phyloP scores from a whole-genome alignment of 2,888 invertebrate species.

The Ichneumon xanthorius region DNA sequence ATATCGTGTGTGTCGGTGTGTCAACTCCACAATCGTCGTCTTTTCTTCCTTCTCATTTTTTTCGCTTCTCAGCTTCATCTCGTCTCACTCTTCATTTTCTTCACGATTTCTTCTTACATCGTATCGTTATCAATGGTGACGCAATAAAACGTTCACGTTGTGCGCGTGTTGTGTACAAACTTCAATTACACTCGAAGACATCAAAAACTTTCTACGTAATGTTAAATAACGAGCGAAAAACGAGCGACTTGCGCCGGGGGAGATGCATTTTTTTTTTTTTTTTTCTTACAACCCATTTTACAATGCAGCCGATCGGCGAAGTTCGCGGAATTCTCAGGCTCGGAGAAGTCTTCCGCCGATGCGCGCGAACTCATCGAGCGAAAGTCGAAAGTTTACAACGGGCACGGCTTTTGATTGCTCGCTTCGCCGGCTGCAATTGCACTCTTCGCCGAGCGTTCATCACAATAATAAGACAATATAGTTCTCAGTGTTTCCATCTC shows the following conservation, averaged over 20 bases:
- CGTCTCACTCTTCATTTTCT: slow-evolving; percentile 29
- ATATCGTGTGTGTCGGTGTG: slow-evolving; percentile 70
- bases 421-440: not conserved
- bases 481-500: slow-evolving; percentile 29
- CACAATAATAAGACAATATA: not conserved
- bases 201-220: slow-evolving; percentile 84
- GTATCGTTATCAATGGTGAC: slow-evolving; percentile 76
- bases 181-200: slow-evolving; percentile 84
- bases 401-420: not conserved
- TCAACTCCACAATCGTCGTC: slow-evolving; percentile 46
- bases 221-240: slow-evolving; percentile 64
- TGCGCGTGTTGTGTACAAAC: slow-evolving; percentile 83
- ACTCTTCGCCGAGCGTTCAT: not conserved
- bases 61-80: slow-evolving; percentile 48
- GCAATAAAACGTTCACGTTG: slow-evolving; percentile 81
- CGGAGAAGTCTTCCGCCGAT: not conserved
- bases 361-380: not conserved
- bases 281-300: not conserved
- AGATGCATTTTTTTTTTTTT: slow-evolving; percentile 19
- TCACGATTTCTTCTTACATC: slow-evolving; percentile 33
- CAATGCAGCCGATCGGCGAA: not conserved
- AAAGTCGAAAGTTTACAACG: slow-evolving; percentile 23
- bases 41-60: slow-evolving; percentile 59
- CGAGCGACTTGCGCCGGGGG: slow-evolving; percentile 51
- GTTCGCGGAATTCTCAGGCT: slow-evolving; percentile 23